Base-by-base conservation (phyloP, 2,888 invertebrate genomes). In the Sericinus montela region DNA sequence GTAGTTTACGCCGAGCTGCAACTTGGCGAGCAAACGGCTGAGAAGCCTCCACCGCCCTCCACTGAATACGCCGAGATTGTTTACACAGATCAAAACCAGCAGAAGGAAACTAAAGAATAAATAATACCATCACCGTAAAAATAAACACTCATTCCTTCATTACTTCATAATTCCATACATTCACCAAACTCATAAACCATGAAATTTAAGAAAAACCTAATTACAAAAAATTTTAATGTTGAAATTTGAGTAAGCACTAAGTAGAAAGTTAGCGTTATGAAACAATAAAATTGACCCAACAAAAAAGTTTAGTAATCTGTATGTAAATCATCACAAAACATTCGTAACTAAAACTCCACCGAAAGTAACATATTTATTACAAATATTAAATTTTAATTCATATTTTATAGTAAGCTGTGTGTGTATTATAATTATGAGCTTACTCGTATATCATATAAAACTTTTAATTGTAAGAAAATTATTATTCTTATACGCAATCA, bases 51-150 rank as follows among this genome's bases (percentile, higher is more conserved):
- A 0, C 83, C 85, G 1, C 91, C 80, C 64, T 85, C 66, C 39
- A 91, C 93, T 1, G 93, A 92, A 57, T 95, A 96, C 74, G 95
- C 95, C 0, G 95, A 95, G 75, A 96, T 96, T 48, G 92, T 95
- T 0, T 95, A 95, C 78, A 91, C 92, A 0, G 92, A 92, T 54
- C 89, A 90, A 30, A 73, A 78, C 0, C 72, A 76, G 1, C 83
- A 86, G 19, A 82, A 81, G 42, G 84, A 85, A 6, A 66, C 59
- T 3, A 84, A 83, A 52, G 82, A 81, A 55, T 78, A 72, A 59
- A 56, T 25, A 2, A 8, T 25, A 25, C 25, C 25, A 25, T 7
- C 25, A 25, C 19, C 19, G 19, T 2, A n/a, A n/a, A n/a, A n/a
- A n/a, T n/a, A n/a, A n/a, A n/a, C n/a, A 5, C 8, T 25, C 25